Evolutionary conservation across 2,113 vertebrate genomes (phyloP), one percentile per base, ranked within the genome.

Genomic region (Embiotoca jacksoni): DNA sequence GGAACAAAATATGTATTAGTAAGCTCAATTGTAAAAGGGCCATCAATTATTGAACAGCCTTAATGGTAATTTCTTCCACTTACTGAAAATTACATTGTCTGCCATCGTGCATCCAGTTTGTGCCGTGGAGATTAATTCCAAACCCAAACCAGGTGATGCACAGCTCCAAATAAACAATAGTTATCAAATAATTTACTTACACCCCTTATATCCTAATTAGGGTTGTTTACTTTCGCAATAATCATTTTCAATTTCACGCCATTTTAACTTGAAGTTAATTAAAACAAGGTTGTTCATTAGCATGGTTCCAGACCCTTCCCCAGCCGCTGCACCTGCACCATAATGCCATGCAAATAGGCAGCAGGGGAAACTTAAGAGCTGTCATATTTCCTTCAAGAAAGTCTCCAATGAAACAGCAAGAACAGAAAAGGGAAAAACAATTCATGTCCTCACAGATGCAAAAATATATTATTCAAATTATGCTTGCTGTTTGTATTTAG

Each of bases 221-320:
- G 80, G 76, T 78, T 94, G 92, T 93, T 94, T 94, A 93, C 90
- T 94, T 91, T 90, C 85, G 90, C 89, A 94, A 94, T 94, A 92
- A 94, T 94, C 91, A 92, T 91, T 93, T 95, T 94, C 93, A 94
- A 95, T 94, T 95, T 95, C 94, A 95, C 89, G 93, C 87, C 90
- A 92, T 94, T 94, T 95, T 94, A 93, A 95, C 94, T 93, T 89
- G 79, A 91, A 94, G 92, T 94, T 95, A 95, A 95, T 95, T 94
- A 95, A 95, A 95, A 93, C 84, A 91, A 82, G 86, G 87, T 86
- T 90, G 86, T 93, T 93, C 85, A 93, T 94, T 94, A 92, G 88
- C 80, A 84, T 85, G 79, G 89, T 88, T 85, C 68, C 89, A 93
- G 86, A 88, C 76, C 82, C 85, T 90, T 80, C 86, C 86, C 81